Evolutionary conservation across 2,797 vertebrate species (phyloP).

Genomic region (Microchirus variegatus): DNA sequence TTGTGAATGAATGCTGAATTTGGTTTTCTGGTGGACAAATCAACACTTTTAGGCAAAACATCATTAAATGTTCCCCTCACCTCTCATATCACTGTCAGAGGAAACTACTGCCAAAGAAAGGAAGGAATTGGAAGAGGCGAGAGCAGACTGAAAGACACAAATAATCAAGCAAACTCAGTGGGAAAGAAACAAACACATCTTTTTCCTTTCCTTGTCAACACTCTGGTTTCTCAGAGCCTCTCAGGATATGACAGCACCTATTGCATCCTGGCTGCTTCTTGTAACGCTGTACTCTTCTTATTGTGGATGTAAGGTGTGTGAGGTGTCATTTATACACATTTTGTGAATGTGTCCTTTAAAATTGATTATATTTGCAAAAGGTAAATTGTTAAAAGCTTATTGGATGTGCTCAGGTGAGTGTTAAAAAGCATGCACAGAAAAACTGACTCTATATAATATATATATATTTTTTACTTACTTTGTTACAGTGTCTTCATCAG

Average conservation of each 20-base stretch:
- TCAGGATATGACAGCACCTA: slow-evolving; percentile 35
- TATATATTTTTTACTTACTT: slow-evolving; percentile 48
- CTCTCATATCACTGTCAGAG: slow-evolving; percentile 38
- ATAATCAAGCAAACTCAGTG: slow-evolving; percentile 50
- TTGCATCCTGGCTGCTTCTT: slow-evolving; percentile 26
- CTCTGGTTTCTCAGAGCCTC: slow-evolving; percentile 27
- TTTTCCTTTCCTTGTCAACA: slow-evolving; percentile 28
- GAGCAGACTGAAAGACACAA: slow-evolving; percentile 36
- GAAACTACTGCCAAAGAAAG: slow-evolving; percentile 46
- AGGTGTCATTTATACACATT: neutral
- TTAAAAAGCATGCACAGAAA: neutral
- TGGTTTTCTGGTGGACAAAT: neutral
- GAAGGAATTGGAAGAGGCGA: slow-evolving; percentile 6
- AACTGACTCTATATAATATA: neutral
- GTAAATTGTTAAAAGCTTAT: no score
- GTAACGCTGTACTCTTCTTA: slow-evolving; percentile 44
- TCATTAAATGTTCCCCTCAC: neutral
- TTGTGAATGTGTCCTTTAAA: neutral
- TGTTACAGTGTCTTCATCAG: slow-evolving; percentile 24
- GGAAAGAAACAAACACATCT: slow-evolving; percentile 45
- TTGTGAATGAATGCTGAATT: no score
- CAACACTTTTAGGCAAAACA: no score
- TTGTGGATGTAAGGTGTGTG: slow-evolving; percentile 27
- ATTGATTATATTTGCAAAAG: no score
- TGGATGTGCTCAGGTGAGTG: neutral